Base-by-base conservation (phyloP, 2,113 vertebrate genomes). In the Poeciliopsis prolifica region DNA sequence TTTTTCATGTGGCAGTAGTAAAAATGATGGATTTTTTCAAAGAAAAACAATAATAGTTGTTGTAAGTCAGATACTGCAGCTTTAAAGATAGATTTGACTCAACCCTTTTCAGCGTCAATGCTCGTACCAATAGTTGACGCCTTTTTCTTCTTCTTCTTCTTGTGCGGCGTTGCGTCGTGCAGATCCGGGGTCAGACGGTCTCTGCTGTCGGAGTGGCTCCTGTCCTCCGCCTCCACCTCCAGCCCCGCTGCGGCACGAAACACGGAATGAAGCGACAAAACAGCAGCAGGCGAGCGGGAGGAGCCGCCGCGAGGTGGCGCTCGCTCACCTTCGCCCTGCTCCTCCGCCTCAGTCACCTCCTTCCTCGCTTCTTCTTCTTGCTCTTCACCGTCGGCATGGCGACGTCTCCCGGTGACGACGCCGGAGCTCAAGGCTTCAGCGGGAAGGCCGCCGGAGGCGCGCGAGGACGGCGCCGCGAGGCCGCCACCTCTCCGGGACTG, bases 311-410 rank as follows among this genome's bases (percentile, higher is more conserved):
- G 29, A 35, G 35, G 28, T 2, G 15, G 17, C 31, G 7, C 9
- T 24, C 4, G 29, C 68, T 72, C 65, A 91, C 89, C 84, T 75
- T 92, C 92, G 29, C 86, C 87, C 40, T 80, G 74, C 86, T 96
- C 95, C 92, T 96, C 96, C 42, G 84, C 90, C 0, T 93, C 86
- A 42, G 61, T 93, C 61, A 91, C 91, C 60, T 95, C 89, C 90
- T 95, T 97, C 90, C 95, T 97, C 8, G 90, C 64, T 68, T 99
- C 93, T 92, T 97, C 91, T 95, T 99, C 92, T 96, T 97, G 87
- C 94, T 93, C 92, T 94, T 97, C 87, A 88, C 93, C 8, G 94
- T 93, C 15, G 95, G 95, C 94, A 96, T 95, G 78, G 14, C 42
- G 68, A 51, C 0, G 51, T 11, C 4, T 54, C 54, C 35, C 48